Base-by-base conservation (phyloP, 2,888 invertebrate genomes). In the Drosophila birchii region DNA sequence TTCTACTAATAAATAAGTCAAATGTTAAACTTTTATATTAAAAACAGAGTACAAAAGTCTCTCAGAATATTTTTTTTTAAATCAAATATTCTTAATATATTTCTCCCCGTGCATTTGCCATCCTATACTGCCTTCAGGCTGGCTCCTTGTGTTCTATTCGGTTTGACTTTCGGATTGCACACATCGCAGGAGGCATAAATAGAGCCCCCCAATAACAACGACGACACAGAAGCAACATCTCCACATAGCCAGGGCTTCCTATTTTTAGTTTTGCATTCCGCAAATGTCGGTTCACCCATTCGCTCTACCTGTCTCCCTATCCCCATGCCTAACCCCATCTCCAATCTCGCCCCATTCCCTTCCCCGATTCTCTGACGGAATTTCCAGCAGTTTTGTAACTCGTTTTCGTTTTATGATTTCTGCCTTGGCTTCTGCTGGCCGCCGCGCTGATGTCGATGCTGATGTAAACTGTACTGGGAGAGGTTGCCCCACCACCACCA, bases 241-340 rank as follows among this genome's bases (percentile, higher is more conserved):
- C 56, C 39, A 51, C 69, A 56, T 29, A 61, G 56, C 45, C 66
- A 60, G 61, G 66, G 86, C 86, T 89, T 88, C 84, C 88, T 86
- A 88, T 86, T 86, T 89, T 79, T 86, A 89, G 90, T 85, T 89
- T 68, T 89, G 84, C 84, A 85, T 85, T 85, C 84, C 84, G 85
- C 76, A 79, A 84, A 87, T 86, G 88, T 68, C 78, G 87, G 57
- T 71, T 84, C 77, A 81, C 81, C 78, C 72, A 75, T 55, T 63
- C 55, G 75, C 75, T 39, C 57, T 62, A 49, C 58, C 75, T 54
- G 54, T 43, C 58, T 20, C 62, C 55, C 36, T 54, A 23, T 18
- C 57, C 79, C 26, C 26, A 26, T 26, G 26, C 26, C 26, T 5
- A 26, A 26, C 26, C 36, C 32, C 39, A 14, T n/a, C 57, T 49